Conservation (phyloP, 2,888 invertebrate genomes). For the Exocentrus adspersus region DNA sequence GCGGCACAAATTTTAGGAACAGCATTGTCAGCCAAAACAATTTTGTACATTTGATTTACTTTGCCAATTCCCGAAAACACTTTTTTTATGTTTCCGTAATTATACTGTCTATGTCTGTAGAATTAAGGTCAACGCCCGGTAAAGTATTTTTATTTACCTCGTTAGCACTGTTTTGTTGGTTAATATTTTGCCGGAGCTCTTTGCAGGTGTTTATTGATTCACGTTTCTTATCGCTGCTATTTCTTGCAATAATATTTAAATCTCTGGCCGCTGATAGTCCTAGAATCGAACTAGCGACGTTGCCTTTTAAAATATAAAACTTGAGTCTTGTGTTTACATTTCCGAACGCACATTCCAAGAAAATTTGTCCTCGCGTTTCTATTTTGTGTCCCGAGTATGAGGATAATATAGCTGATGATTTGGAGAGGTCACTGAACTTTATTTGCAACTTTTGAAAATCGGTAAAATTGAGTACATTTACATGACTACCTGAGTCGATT, state of each 20-base stretch:
- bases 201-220: background rate
- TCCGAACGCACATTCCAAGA: background rate
- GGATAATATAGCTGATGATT: background rate
- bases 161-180: too few relatives aligned
- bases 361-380: background rate
- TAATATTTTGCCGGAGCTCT: too few relatives aligned
- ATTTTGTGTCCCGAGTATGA: background rate
- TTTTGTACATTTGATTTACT: background rate
- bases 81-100: too few relatives aligned
- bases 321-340: background rate
- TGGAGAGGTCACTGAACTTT: background rate
- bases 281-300: background rate
- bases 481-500: background rate
- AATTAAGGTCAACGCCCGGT: too few relatives aligned
- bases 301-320: background rate
- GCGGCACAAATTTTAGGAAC: slow-evolving; percentile 2
- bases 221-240: background rate
- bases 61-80: background rate
- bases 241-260: background rate
- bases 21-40: background rate
- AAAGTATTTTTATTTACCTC: too few relatives aligned
- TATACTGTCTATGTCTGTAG: too few relatives aligned
- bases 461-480: background rate
- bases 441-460: background rate
- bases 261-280: background rate